Conservation (phyloP, 2,797 vertebrate species). For the Ambastaia sidthimunki region DNA sequence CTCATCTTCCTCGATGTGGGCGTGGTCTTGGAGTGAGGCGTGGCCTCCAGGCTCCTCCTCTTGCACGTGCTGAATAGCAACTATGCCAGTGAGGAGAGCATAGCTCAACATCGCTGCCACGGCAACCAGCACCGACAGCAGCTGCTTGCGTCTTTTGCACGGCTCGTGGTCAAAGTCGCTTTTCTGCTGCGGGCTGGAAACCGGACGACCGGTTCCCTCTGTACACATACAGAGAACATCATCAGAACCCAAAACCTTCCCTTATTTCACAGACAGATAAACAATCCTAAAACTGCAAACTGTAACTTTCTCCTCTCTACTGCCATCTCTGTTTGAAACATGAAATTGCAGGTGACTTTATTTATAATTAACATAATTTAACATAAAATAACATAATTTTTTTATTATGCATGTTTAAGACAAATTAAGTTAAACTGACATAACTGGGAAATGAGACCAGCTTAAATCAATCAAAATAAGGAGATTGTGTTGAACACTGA, state of each 20-base stretch:
- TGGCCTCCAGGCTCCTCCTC: constrained; percentile 59
- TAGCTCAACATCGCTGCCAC: constrained; percentile 90
- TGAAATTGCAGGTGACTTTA: too few relatives aligned
- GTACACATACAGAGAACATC: background rate
- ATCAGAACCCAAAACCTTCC: background rate
- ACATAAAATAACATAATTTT: too few relatives aligned
- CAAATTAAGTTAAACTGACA: too few relatives aligned
- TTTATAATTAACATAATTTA: too few relatives aligned
- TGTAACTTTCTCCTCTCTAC: too few relatives aligned
- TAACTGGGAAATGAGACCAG: too few relatives aligned
- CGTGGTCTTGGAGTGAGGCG: constrained; percentile 35
- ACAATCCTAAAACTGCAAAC: background rate
- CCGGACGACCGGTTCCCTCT: constrained; percentile 67
- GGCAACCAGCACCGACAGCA: constrained; percentile 87
- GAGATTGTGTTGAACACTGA: too few relatives aligned
- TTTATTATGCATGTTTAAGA: too few relatives aligned
- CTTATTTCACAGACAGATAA: background rate
- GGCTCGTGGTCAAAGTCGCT: constrained; percentile 83
- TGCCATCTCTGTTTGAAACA: too few relatives aligned
- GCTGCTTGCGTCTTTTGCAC: constrained; percentile 85
- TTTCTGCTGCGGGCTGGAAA: constrained; percentile 59
- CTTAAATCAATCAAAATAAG: too few relatives aligned
- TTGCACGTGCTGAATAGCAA: constrained; percentile 82
- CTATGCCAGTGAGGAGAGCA: constrained; percentile 87
- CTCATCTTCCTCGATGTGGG: constrained; percentile 79